A percentile compares a stretch with the other conserved stretches of the same genome.
phyloP scores from a whole-genome alignment of 2,888 invertebrate genomes.

The Serripes groenlandicus region DNA sequence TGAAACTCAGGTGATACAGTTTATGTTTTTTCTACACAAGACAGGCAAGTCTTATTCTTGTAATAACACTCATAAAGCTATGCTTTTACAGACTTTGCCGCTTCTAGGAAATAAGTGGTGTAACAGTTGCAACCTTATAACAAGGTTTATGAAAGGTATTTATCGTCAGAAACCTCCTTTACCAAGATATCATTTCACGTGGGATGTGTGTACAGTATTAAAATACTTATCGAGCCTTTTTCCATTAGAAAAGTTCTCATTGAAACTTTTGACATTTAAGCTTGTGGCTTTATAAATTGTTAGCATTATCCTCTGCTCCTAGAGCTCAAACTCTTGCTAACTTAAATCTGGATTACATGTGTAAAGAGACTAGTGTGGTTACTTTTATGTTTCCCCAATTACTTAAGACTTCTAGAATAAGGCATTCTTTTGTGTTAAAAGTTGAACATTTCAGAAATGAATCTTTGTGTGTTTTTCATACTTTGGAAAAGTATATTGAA shows the following conservation, averaged over 20 bases:
- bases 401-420: conserved; percentile 13
- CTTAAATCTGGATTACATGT: conserved; percentile 24
- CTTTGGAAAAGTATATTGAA: conserved; percentile 4
- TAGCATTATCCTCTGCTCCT: conserved; percentile 23
- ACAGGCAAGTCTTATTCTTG: too few species aligned
- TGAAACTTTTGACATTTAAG: conserved; percentile 37
- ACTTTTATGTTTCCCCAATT: conserved; percentile 9
- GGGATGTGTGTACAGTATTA: conserved; percentile 31
- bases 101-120: conserved; percentile 19
- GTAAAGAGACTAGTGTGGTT: neutral
- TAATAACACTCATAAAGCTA: conserved; percentile 6
- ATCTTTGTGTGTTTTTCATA: conserved; percentile 22
- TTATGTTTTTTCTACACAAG: conserved; percentile 22
- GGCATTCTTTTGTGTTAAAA: conserved; percentile 18
- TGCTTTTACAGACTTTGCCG: too few species aligned
- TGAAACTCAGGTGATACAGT: conserved; percentile 24
- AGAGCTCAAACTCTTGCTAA: conserved; percentile 20
- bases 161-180: conserved; percentile 34
- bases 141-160: conserved; percentile 26
- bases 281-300: conserved; percentile 7
- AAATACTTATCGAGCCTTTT: conserved; percentile 19
- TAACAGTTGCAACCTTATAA: conserved; percentile 5
- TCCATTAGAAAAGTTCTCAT: conserved; percentile 1
- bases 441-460: conserved; percentile 25
- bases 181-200: conserved; percentile 31